Evolutionary conservation across 2,888 invertebrate genomes (phyloP).

Genomic region (Helicoverpa assulta): DNA sequence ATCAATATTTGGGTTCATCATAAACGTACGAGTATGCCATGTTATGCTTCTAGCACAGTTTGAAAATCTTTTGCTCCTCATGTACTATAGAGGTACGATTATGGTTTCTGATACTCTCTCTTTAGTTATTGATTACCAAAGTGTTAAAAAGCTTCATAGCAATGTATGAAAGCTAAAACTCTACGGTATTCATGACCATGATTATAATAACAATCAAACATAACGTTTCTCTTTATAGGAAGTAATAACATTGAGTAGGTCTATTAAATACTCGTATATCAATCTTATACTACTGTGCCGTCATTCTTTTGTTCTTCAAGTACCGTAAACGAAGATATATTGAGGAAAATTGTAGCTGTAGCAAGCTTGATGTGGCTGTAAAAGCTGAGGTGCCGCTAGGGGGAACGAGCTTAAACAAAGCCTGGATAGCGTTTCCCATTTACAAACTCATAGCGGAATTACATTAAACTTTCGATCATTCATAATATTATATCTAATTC

Average conservation of each 20-base stretch:
- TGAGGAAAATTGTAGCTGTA: not conserved
- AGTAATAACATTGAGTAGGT: conserved; percentile 17
- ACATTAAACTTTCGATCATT: no score
- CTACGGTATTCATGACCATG: conserved; percentile 43
- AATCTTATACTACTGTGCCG: not conserved
- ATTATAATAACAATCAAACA: conserved; percentile 39
- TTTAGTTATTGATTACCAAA: conserved; percentile 14
- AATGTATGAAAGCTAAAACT: not conserved
- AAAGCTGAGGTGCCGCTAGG: not conserved
- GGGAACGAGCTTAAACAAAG: not conserved
- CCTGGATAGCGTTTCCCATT: not conserved
- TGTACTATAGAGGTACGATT: not conserved
- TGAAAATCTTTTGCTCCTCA: not conserved
- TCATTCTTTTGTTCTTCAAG: not conserved
- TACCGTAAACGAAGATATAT: not conserved
- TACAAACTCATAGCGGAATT: not conserved
- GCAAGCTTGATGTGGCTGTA: not conserved
- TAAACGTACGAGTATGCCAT: not conserved
- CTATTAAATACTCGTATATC: conserved; percentile 15
- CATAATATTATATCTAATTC: not conserved
- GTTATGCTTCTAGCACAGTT: no score
- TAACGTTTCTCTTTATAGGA: conserved; percentile 48
- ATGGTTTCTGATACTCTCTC: not conserved
- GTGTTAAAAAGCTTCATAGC: not conserved
- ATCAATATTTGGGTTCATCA: not conserved